These are phyloP conservation scores for Ectropis crepuscularia DNA, from an alignment of 2,888 invertebrate genomes.

Conservation along the genomic window DNA sequence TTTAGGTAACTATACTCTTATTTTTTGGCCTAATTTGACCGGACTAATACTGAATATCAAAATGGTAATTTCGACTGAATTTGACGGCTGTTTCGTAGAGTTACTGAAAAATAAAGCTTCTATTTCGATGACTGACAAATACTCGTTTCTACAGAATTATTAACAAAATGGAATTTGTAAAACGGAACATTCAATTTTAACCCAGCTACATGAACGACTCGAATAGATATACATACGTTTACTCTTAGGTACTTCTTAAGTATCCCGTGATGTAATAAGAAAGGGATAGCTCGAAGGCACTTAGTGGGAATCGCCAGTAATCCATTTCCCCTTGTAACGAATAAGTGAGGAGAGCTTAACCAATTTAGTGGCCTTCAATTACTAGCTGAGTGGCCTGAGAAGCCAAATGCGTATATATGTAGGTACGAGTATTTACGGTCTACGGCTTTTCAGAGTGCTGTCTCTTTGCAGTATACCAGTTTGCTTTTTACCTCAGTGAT, in stretches of 20 bases:
- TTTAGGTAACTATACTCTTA: too few relatives aligned
- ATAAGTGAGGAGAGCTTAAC: conserved; percentile 65
- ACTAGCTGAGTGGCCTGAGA: conserved; percentile 48
- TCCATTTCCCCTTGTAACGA: conserved; percentile 64
- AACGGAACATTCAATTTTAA: too few relatives aligned
- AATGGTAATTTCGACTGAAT: too few relatives aligned
- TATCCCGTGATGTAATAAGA: conserved; percentile 58
- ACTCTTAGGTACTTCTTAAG: conserved; percentile 16
- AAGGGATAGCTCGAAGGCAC: conserved; percentile 52
- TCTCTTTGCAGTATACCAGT: conserved; percentile 10
- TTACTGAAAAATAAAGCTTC: too few relatives aligned
- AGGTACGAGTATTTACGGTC: conserved; percentile 10
- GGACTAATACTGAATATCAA: too few relatives aligned
- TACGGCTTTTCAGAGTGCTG: conserved; percentile 30
- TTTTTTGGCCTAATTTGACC: too few relatives aligned
- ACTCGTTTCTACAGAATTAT: too few relatives aligned
- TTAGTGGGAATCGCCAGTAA: conserved; percentile 63
- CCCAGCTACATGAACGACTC: too few relatives aligned
- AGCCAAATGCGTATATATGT: conserved; percentile 21
- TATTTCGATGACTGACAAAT: too few relatives aligned
- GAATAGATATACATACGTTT: background rate
- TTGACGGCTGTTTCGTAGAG: too few relatives aligned
- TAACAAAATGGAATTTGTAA: too few relatives aligned
- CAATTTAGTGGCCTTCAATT: conserved; percentile 68
- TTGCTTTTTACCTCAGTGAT: conserved; percentile 26